Conservation (phyloP, 2,888 invertebrate species). For the Yponomeuta malinellus region DNA sequence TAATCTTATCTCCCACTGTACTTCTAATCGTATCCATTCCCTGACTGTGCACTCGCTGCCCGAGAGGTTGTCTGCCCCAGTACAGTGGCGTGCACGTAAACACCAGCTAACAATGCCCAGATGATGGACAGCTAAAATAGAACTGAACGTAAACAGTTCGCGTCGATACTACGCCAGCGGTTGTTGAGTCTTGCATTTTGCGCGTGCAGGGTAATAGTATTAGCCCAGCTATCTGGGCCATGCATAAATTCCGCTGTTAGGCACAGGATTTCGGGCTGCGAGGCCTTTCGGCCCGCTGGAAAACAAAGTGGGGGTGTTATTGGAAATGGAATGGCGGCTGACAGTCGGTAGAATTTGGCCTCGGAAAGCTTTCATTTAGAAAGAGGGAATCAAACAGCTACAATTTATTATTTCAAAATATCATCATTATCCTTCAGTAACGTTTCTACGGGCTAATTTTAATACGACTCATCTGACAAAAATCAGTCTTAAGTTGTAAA, state of each 20-base stretch:
- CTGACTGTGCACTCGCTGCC: not conserved
- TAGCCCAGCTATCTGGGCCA: not conserved
- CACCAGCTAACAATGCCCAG: constrained; percentile 66
- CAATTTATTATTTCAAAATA: too few relatives aligned
- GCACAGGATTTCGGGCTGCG: not conserved
- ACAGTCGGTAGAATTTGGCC: not conserved
- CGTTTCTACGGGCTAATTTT: too few relatives aligned
- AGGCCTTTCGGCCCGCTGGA: not conserved
- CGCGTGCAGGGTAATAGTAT: not conserved
- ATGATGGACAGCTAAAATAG: constrained; percentile 73
- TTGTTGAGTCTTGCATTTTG: not conserved
- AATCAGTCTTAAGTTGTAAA: too few relatives aligned
- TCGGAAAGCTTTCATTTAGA: too few relatives aligned
- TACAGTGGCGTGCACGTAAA: constrained; percentile 15
- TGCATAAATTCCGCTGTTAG: not conserved
- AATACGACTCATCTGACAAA: too few relatives aligned
- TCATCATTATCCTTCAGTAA: too few relatives aligned
- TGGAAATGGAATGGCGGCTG: not conserved
- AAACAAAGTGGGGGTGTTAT: not conserved
- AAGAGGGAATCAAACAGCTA: too few relatives aligned
- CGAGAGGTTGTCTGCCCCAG: constrained; percentile 5
- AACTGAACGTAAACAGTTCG: constrained; percentile 59
- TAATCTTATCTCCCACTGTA: not conserved
- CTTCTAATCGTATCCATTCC: not conserved
- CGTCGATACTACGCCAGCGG: constrained; percentile 3